A percentile compares a stretch with the other conserved stretches of the same genome.
These are phyloP conservation scores for Dipodomys stephensi DNA, from an alignment of 2,113 vertebrate species.

Conservation along the genomic window DNA sequence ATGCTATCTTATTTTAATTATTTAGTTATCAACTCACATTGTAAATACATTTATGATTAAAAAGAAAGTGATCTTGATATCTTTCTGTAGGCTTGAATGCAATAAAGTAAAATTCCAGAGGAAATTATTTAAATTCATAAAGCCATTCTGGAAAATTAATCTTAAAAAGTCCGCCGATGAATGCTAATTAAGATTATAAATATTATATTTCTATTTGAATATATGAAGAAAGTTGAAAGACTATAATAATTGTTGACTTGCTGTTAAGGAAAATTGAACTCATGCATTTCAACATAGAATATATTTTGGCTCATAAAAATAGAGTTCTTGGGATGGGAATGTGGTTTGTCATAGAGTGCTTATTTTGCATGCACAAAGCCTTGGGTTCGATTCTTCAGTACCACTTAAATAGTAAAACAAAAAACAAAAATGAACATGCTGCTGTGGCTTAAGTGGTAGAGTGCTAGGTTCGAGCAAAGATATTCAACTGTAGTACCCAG, in stretches of 20 bases:
- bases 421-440: no score
- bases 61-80: constrained; percentile 29
- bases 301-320: neutral
- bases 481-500: no score
- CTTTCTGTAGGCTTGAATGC: neutral
- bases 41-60: constrained; percentile 27
- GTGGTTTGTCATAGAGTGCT: no score
- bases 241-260: neutral
- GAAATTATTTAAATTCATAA: constrained; percentile 41
- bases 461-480: no score
- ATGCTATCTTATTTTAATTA: neutral
- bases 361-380: no score
- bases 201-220: neutral
- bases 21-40: neutral
- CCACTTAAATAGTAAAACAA: no score
- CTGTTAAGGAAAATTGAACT: neutral
- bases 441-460: no score
- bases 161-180: neutral
- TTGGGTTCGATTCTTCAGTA: no score
- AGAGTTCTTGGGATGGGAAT: no score
- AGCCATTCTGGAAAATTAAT: constrained; percentile 3
- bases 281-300: neutral
- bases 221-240: neutral
- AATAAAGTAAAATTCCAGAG: constrained; percentile 14
- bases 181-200: constrained; percentile 7